Conservation (phyloP, 2,797 vertebrate species). For the Myotis pilosus region DNA sequence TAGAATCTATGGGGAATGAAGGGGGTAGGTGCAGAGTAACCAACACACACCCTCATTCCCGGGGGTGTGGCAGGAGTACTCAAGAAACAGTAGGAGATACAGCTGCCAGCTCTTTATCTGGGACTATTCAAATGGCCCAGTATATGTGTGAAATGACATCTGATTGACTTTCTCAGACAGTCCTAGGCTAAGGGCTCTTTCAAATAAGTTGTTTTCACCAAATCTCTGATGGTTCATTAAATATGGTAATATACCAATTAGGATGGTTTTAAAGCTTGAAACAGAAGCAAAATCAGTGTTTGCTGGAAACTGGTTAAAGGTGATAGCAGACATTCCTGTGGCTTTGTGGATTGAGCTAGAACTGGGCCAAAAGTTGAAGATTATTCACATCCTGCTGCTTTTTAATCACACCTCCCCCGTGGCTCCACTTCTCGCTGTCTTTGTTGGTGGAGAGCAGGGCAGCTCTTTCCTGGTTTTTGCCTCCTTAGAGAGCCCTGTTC, state of each 20-base stretch:
- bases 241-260: neutral
- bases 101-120: neutral
- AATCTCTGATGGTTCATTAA: neutral
- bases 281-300: neutral
- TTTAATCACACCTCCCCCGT: neutral
- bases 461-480: neutral
- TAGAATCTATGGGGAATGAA: neutral
- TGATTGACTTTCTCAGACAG: neutral
- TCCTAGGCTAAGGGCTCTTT: neutral
- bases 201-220: neutral
- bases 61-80: neutral
- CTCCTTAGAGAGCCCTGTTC: neutral
- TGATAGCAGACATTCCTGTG: neutral
- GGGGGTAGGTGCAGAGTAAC: neutral
- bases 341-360: neutral
- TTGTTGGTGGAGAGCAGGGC: neutral
- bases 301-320: neutral
- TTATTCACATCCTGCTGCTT: neutral
- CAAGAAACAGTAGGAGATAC: neutral
- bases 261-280: neutral
- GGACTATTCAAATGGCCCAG: neutral
- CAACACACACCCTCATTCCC: neutral
- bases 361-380: neutral
- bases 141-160: neutral
- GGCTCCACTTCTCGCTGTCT: accelerated